phyloP scores from a whole-genome alignment of 2,113 vertebrate species.

The Opisthocomus hoazin region DNA sequence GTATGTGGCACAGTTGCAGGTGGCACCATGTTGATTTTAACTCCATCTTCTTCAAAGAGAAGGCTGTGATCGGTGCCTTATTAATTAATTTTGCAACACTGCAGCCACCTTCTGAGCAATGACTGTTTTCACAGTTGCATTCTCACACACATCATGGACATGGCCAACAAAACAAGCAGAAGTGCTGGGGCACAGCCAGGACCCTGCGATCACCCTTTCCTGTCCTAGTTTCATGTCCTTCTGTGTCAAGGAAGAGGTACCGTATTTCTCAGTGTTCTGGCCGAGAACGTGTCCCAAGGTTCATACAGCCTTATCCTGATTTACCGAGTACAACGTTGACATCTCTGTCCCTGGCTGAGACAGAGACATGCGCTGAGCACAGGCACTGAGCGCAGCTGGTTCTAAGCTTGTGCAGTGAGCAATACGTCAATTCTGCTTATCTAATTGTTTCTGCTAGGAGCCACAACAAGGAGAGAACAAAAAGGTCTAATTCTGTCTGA shows the following conservation, averaged over 20 bases:
- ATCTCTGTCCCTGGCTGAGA: background rate
- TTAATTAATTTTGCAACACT: background rate
- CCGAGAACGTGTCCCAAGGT: background rate
- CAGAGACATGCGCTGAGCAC: background rate
- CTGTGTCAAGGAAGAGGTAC: background rate
- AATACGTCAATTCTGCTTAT: conserved; percentile 22
- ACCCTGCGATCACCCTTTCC: background rate
- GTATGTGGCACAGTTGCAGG: background rate
- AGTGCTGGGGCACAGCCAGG: conserved; percentile 13
- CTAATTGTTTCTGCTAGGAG: conserved; percentile 50
- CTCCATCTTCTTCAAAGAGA: background rate
- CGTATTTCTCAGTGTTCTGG: background rate
- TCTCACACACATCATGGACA: background rate
- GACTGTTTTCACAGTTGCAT: background rate
- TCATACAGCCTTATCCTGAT: background rate
- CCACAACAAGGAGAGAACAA: conserved; percentile 7
- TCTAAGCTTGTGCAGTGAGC: background rate
- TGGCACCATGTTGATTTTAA: background rate
- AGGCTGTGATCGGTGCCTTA: background rate
- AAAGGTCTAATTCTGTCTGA: conserved; percentile 45
- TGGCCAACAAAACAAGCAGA: background rate
- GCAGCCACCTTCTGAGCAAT: background rate
- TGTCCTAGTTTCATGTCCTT: background rate
- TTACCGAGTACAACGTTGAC: background rate
- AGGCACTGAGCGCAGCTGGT: background rate